Base-by-base conservation (phyloP, 2,888 invertebrate species). In the Hypomecis atomaria region DNA sequence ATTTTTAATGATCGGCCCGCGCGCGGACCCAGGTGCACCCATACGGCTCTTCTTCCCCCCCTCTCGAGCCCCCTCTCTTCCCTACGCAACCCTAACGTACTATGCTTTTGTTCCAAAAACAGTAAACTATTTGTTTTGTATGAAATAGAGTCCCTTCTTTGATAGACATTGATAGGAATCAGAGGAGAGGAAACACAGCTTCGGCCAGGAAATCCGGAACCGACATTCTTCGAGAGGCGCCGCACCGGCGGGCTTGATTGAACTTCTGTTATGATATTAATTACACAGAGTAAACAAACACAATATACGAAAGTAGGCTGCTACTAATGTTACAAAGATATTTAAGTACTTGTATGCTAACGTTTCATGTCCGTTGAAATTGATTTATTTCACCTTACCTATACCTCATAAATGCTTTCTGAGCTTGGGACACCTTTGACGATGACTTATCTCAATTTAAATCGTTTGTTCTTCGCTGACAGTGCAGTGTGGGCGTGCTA, bases 1-100 rank as follows among this genome's bases (percentile, higher is more conserved):
- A 92, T 89, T 91, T 92, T 92, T 92, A 92, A 92, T 91, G 92
- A 92, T 91, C 92, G 89, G 84, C 86, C 85, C 89, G 87, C 87
- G 88, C 85, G 79, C 81, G 85, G 77, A 73, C 92, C 92, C 92
- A 91, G 92, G 92, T 92, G 92, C 83, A 79, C 85, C 86, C 92
- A 92, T 84, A 87, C 89, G 91, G 90, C 82, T 85, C 86, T 78
- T 76, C 77, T 74, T 75, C 74, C 76, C 78, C 78, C 75, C 74
- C 72, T 71, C 72, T 66, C 68, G 71, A 74, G 77, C 76, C 73
- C 75, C 77, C 74, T 69, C 72, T 69, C 43, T 34, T 52, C 57
- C 56, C 60, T 59, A 33, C 58, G 37, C 60, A 40, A 65, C 65
- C 65, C 65, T 64, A 47, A 71, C 81, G 76, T 77, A 77, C 77